Percentiles rank a stretch among this genome's conserved stretches.
Conservation (phyloP, 2,113 vertebrate species). For the Spheniscus mendiculus region DNA sequence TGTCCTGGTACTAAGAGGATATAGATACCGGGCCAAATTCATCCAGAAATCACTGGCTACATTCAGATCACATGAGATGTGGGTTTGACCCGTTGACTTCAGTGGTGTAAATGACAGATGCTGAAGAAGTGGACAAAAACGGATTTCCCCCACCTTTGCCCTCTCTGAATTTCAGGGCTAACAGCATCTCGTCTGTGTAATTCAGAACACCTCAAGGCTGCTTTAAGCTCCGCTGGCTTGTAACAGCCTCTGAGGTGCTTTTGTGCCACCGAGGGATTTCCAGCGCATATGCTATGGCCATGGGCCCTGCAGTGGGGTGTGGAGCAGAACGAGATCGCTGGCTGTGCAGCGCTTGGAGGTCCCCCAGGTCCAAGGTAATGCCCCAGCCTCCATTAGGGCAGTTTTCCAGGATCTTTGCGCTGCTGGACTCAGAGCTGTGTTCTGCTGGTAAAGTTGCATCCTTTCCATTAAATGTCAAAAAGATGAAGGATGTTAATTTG, state of each 20-base stretch:
- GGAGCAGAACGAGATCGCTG: background rate
- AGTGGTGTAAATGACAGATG: background rate
- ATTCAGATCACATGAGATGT: background rate
- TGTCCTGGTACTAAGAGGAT: background rate
- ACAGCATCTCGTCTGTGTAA: background rate
- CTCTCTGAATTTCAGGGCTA: background rate
- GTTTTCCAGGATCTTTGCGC: background rate
- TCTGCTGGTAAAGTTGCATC: background rate
- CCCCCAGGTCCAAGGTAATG: background rate
- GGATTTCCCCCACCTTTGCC: background rate
- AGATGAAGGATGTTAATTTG: background rate
- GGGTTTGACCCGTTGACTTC: background rate
- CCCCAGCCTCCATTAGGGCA: background rate
- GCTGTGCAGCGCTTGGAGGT: background rate
- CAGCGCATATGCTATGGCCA: background rate
- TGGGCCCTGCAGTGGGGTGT: background rate
- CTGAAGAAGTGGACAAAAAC: background rate
- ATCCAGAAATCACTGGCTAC: background rate
- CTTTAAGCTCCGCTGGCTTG: conserved; percentile 1
- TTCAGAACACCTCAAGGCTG: background rate
- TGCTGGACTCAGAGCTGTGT: background rate
- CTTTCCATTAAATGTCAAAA: background rate
- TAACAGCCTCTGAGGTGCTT: background rate
- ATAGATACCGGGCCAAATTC: background rate
- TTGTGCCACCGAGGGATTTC: background rate